A percentile compares a stretch with the other conserved stretches of the same genome.
Evolutionary conservation across 2,113 vertebrate species (phyloP).

Genomic region (Chionomys nivalis): DNA sequence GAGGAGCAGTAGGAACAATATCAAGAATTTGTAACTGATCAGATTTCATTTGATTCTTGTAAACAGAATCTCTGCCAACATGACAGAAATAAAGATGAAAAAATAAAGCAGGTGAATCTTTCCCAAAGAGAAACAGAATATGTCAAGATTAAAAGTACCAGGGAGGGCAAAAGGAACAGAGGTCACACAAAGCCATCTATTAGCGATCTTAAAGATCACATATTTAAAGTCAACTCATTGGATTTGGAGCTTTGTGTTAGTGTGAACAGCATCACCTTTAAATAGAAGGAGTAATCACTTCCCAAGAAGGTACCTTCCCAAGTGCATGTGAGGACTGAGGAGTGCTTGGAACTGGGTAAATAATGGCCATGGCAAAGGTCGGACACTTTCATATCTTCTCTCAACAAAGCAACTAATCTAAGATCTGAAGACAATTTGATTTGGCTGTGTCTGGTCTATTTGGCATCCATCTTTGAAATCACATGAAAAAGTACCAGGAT

Average conservation of each 20-base stretch:
- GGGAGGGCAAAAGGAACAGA: not conserved
- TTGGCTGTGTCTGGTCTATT: not conserved
- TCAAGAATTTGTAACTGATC: not conserved
- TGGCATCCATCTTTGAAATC: not conserved
- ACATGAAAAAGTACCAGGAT: not conserved
- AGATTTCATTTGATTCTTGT: not conserved
- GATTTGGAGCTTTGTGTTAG: not conserved
- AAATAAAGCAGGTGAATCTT: not conserved
- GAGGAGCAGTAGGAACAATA: not conserved
- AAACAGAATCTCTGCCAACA: not conserved
- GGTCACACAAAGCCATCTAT: not conserved
- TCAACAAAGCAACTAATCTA: not conserved
- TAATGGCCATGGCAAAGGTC: too few species aligned
- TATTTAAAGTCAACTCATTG: not conserved
- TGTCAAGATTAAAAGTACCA: not conserved
- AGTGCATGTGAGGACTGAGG: too few species aligned
- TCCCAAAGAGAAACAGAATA: not conserved
- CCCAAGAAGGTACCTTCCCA: not conserved
- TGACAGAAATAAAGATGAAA: not conserved
- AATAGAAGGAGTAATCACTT: too few species aligned
- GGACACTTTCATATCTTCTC: not conserved
- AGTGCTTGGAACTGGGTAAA: too few species aligned
- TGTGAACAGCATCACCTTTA: too few species aligned
- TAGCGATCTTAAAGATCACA: not conserved
- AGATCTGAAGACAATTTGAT: not conserved